These are phyloP conservation scores for Zoroaster sp. DNA, from an alignment of 53 echinoderm and acorn worm genomes.

Conservation along the genomic window DNA sequence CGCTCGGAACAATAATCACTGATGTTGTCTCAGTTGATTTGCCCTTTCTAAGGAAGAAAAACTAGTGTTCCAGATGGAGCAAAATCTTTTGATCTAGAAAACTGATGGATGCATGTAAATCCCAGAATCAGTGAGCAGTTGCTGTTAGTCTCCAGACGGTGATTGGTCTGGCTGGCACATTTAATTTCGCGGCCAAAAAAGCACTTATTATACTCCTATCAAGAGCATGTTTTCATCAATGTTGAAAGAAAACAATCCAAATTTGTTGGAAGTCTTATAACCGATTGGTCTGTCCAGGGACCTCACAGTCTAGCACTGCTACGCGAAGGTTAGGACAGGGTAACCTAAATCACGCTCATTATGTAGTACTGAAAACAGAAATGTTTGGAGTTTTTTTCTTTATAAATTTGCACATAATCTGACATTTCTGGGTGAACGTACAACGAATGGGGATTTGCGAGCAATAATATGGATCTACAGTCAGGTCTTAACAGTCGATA, in stretches of 20 bases:
- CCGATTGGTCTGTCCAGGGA: neutral
- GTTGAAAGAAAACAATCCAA: neutral
- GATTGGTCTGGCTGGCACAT: neutral
- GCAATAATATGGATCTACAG: neutral
- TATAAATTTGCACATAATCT: neutral
- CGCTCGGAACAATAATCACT: too few species aligned
- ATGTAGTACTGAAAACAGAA: too few species aligned
- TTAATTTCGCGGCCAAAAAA: too few species aligned
- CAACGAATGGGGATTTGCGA: constrained; percentile 7
- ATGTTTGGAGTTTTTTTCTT: too few species aligned
- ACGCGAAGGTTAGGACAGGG: too few species aligned
- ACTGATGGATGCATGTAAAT: neutral
- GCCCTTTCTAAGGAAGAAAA: too few species aligned
- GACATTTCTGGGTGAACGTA: constrained; percentile 44
- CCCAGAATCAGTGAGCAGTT: too few species aligned
- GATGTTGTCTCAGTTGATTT: neutral
- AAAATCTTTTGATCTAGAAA: neutral
- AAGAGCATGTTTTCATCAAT: neutral
- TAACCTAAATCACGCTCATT: neutral
- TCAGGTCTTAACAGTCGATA: neutral
- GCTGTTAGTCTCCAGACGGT: neutral
- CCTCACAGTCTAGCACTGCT: neutral
- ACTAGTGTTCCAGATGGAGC: neutral
- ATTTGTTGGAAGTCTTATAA: neutral
- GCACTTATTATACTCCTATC: neutral